These are phyloP conservation scores for Paramormyrops hopkinsi DNA, from an alignment of 2,797 vertebrate species.

Conservation along the genomic window DNA sequence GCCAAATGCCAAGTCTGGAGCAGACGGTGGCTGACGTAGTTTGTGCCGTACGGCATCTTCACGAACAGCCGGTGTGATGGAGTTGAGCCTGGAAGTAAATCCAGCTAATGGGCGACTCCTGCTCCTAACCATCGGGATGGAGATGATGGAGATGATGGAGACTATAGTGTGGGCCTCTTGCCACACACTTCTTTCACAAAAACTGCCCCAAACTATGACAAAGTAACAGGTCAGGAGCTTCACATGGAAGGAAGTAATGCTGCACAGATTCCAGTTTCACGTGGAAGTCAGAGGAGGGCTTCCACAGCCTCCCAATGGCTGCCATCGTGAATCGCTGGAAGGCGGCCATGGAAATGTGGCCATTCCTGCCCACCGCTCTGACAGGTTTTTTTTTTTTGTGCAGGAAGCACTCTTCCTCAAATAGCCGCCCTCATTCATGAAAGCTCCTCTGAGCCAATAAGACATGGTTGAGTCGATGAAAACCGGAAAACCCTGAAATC, in stretches of 20 bases:
- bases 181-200: neutral
- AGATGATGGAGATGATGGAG: neutral
- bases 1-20: slow-evolving; percentile 50
- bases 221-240: slow-evolving; percentile 7
- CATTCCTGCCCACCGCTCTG: neutral
- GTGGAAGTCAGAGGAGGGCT: neutral
- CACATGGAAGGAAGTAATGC: neutral
- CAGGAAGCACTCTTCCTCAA: neutral
- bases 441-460: neutral
- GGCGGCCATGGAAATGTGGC: neutral
- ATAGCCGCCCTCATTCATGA: neutral
- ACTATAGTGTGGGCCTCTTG: neutral
- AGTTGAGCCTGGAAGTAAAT: slow-evolving; percentile 10
- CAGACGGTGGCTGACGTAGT: slow-evolving; percentile 58
- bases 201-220: neutral
- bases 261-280: slow-evolving; percentile 6
- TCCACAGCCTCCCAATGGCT: neutral
- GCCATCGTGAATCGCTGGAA: slow-evolving; percentile 14
- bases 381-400: neutral
- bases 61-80: slow-evolving; percentile 32
- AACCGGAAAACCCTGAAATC: slow-evolving; percentile 1
- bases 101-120: slow-evolving; percentile 25
- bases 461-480: neutral
- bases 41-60: slow-evolving; percentile 28
- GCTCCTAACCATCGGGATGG: neutral